phyloP scores from a whole-genome alignment of 2,888 invertebrate genomes.

The Operophtera brumata region DNA sequence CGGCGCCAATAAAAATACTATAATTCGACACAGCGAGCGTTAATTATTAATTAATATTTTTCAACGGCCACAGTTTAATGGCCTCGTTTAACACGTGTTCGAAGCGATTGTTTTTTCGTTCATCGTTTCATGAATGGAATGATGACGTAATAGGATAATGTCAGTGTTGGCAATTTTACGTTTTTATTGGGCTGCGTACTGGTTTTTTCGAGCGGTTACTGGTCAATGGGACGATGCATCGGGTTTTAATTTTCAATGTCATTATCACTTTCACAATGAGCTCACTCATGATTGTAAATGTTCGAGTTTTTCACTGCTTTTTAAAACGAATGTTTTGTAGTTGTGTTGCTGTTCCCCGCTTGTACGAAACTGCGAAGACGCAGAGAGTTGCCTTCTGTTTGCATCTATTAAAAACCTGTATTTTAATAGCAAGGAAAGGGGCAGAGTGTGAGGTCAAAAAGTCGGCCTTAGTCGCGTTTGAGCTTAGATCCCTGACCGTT shows the following conservation, averaged over 20 bases:
- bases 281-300: constrained; percentile 42
- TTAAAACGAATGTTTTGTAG: constrained; percentile 22
- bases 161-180: constrained; percentile 76
- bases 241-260: constrained; percentile 79
- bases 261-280: constrained; percentile 79
- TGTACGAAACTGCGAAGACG: constrained; percentile 11
- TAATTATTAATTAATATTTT: constrained; percentile 81
- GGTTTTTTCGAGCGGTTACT: constrained; percentile 67
- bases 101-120: constrained; percentile 75
- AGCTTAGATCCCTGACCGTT: constrained; percentile 23
- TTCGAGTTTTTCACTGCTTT: constrained; percentile 25
- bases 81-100: constrained; percentile 75
- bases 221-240: constrained; percentile 76
- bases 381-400: constrained; percentile 9
- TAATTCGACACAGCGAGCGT: constrained; percentile 69
- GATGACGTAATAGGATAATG: constrained; percentile 81
- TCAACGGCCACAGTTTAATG: constrained; percentile 72
- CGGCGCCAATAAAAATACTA: constrained; percentile 79
- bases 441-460: constrained; percentile 38
- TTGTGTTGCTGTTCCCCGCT: constrained; percentile 8
- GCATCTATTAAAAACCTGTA: constrained; percentile 32
- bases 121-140: constrained; percentile 77
- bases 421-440: constrained; percentile 28
- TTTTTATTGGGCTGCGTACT: constrained; percentile 75
- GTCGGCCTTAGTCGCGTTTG: constrained; percentile 38